Evolutionary conservation across 2,797 vertebrate species (phyloP), one percentile per base, ranked within the genome.

Genomic region (Acanthurus leucopareius): DNA sequence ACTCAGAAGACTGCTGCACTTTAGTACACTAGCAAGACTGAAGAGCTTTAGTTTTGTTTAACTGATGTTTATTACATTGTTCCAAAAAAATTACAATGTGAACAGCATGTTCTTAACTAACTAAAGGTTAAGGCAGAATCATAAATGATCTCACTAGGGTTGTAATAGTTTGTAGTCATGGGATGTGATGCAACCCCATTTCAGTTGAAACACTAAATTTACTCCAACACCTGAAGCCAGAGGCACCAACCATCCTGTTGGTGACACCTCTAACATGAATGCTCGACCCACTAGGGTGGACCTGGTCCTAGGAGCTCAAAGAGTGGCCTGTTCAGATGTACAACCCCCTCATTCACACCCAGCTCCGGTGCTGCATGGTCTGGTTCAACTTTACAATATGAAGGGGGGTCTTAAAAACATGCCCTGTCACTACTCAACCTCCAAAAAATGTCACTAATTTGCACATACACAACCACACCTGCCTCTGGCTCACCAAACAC

Each of bases 301-400:
- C 82, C 83, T 79, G 79, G 52, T 77, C 47, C 51, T 66, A n/a
- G 84, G 58, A 58, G 77, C 81, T 94, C 85, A 93, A 94, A 91
- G 90, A 81, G 61, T 10, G 35, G 66, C 83, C 85, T 94, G 91
- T 94, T 93, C 65, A 40, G 44, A 68, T 69, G 86, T 84, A 93
- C 82, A 92, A 81, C 73, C 79, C 61, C 62, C 66, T 77, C 83
- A 92, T 92, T 91, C 83, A 93, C 69, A 60, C 47, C 67, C 42
- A 81, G 67, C 75, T 70, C 84, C 0, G 63, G 83, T 78, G 74
- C 82, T 74, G 75, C 86, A 79, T 77, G 92, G 89, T 91, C 92
- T 93, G 93, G 86, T 89, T 84, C 79, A 85, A 82, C 78, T 92
- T 93, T 91, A 92, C 88, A 91, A 89, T 82, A 88, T 45, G 32